Base-by-base conservation (phyloP, 2,888 invertebrate genomes). In the Ormyrus labotus region DNA sequence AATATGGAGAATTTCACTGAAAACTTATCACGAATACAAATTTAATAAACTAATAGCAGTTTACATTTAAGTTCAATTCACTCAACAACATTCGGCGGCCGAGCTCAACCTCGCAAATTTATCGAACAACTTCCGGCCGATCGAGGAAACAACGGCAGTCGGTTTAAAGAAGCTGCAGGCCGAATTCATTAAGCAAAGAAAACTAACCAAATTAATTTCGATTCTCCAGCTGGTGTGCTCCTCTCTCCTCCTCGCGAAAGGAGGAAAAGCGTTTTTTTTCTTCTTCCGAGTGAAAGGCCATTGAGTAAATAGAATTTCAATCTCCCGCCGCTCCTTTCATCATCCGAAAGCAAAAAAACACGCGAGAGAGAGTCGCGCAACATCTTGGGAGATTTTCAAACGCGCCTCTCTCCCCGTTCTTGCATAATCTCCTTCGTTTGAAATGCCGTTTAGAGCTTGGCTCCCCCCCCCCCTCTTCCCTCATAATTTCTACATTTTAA, bases 401-500 rank as follows among this genome's bases (percentile, higher is more conserved):
- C 48, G 71, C 47, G 10, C 34, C 47, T 13, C 47, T 13, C 73
- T 57, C 34, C 34, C 34, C 9, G 53, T 6, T 58, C 51, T 60
- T 61, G 57, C 68, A 73, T 80, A 80, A 80, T 80, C 70, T 64
- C 74, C 53, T 70, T 80, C 80, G 65, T 80, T 75, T 80, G 70
- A 75, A 80, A 75, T 75, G 61, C 60, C 74, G 75, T 75, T 75
- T 75, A 80, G 71, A 70, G 65, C 63, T 63, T 68, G 61, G 50
- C 51, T 34, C 8, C 65, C 60, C 34, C 34, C 34, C 3, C 34
- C 34, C 34, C 34, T 34, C 34, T 34, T 34, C 34, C 70, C 57
- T 81, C 73, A 70, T 81, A 81, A 81, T 81, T 81, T 69, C 73
- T 64, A 34, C 69, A 48, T 73, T 81, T 80, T 81, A 81, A 77